phyloP scores from a whole-genome alignment of 2,888 invertebrate genomes.

The Tanypteryx hageni region DNA sequence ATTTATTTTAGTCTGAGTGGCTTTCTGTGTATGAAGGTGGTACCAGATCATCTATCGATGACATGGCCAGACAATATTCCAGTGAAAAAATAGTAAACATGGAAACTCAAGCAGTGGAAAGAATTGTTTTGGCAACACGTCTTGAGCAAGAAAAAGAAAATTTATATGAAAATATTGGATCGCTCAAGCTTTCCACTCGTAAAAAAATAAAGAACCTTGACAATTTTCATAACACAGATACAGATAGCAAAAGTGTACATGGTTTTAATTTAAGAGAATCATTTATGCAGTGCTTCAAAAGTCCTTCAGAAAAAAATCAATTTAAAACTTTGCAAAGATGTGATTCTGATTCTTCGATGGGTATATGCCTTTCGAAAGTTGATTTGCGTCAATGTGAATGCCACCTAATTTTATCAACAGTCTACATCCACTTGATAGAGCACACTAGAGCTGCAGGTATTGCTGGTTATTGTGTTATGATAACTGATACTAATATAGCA shows the following conservation, averaged over 20 bases:
- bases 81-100: not conserved
- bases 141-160: not conserved
- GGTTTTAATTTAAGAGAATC: constrained; percentile 8
- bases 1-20: constrained; percentile 38
- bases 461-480: not conserved
- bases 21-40: constrained; percentile 14
- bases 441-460: constrained; percentile 81
- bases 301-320: not conserved
- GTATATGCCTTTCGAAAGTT: constrained; percentile 75
- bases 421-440: constrained; percentile 79
- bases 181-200: no score
- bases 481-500: not conserved
- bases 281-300: not conserved
- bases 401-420: constrained; percentile 77
- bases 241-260: no score
- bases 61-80: not conserved
- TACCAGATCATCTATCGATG: not conserved
- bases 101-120: not conserved
- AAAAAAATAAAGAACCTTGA: no score
- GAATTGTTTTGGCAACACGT: not conserved
- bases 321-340: not conserved
- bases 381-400: constrained; percentile 80
- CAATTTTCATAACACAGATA: no score
- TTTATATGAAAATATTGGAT: no score
- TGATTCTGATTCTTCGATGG: constrained; percentile 4